Evolutionary conservation across 2,113 vertebrate species (phyloP), one percentile per base, ranked within the genome.

Genomic region (Xiphophorus maculatus): DNA sequence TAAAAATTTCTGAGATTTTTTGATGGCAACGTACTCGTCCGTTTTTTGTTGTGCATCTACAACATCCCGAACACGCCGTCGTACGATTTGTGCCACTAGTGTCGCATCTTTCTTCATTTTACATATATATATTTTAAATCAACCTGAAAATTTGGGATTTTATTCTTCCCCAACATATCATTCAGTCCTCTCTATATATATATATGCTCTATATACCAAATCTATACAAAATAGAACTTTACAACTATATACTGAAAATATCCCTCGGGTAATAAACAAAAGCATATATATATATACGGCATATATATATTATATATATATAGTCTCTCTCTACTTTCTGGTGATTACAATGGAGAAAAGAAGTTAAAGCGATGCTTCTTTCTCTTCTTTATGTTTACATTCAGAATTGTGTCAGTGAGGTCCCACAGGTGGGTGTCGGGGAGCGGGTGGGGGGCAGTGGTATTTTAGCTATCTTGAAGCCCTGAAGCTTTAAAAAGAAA

Each of bases 171-270:
- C 28, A 68, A 69, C 71, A 35, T 33, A 37, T 25, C 37, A 63
- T 29, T 25, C 29, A 13, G 64, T 78, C 48, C 11, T 68, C 74
- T 69, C n/a, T n/a, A n/a, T n/a, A 81, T 54, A 89, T 69, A 81
- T 54, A 89, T 87, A 84, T 71, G 76, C 68, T 87, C 88, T 87
- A 81, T 86, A 91, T 92, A 91, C 82, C 81, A 93, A 93, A 91
- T 89, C 72, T 92, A 89, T 94, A 93, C 74, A 93, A 95, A 94
- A 94, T 93, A 93, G 76, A 94, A 80, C 87, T 92, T 84, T 93
- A 94, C 86, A 93, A 77, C 82, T 91, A 69, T 90, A 76, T 87
- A 89, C 84, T 91, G 89, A 94, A 94, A 94, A 94, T 91, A 94
- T 91, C 87, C 84, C 78, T 87, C 79, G 79, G 90, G 92, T 91